Evolutionary conservation across 2,888 invertebrate genomes (phyloP), one percentile per base, ranked within the genome.

Genomic region (Drosophila affinis): DNA sequence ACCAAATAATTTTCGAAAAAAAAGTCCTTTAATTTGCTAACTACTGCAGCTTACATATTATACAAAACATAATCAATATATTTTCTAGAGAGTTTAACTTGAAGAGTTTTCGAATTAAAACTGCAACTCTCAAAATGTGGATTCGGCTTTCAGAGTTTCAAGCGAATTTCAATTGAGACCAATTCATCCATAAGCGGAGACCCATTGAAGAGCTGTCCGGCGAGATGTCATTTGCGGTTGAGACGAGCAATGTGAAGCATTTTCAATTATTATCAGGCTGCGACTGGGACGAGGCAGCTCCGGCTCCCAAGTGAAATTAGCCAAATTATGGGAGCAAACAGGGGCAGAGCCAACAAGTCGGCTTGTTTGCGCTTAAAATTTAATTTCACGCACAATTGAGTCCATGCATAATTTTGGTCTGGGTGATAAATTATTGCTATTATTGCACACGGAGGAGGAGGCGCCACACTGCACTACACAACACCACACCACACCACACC

Each of bases 381-480:
- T 89, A 89, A 89, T 89, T 89, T 90, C 84, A 89, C 81, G 82
- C 88, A 88, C 88, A 89, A 89, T 89, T 89, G 88, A 82, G 82
- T 81, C 72, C 84, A 81, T 86, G 88, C 88, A 88, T 86, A 89
- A 89, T 89, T 89, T 80, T 77, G 82, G 69, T 46, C 75, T 77
- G 79, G 75, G 89, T 86, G 87, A 89, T 89, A 89, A 89, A 89
- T 90, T 90, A 90, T 87, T 80, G 78, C 75, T 74, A 79, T 89
- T 81, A 84, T 84, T 88, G 87, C 89, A 81, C 76, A 81, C 77
- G 67, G 54, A 74, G 47, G 57, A 39, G 34, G 34, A 14, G 14
- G 14, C 39, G 14, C 39, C 14, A 39, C 39, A n/a, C 39, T 14
- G 39, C 32, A 32, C 32, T 24, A 0, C 24, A 24, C 24, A 4